phyloP scores from a whole-genome alignment of 2,797 vertebrate genomes.

The Xerus rutilus region DNA sequence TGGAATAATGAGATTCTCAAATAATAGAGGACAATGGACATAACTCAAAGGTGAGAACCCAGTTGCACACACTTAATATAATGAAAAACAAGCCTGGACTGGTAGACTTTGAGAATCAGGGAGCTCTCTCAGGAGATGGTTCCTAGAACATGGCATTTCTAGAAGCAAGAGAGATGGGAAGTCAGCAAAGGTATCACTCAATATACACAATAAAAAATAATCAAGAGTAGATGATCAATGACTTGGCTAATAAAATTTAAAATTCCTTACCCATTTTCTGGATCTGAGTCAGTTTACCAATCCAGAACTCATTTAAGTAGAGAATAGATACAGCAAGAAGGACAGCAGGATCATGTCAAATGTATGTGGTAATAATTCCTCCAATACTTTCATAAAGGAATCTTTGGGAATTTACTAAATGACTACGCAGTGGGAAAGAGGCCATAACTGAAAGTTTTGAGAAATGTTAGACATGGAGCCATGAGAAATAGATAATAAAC shows the following conservation, averaged over 20 bases:
- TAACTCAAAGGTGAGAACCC: background rate
- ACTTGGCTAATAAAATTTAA: background rate
- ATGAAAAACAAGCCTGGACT: background rate
- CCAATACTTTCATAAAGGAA: background rate
- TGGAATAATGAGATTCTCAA: background rate
- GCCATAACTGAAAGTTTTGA: background rate
- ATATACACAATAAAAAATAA: background rate
- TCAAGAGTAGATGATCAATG: background rate
- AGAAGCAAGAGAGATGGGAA: background rate
- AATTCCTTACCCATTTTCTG: background rate
- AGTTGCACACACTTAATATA: background rate
- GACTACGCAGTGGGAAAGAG: background rate
- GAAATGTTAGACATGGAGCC: background rate
- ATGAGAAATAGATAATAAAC: background rate
- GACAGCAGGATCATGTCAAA: background rate
- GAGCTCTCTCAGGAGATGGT: background rate
- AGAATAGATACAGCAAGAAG: background rate
- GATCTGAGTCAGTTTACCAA: slow-evolving; percentile 9
- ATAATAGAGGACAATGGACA: background rate
- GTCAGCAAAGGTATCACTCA: background rate
- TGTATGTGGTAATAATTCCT: background rate
- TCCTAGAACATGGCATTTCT: background rate
- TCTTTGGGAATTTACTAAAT: background rate
- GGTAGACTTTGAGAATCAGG: background rate
- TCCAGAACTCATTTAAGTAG: background rate